These are phyloP conservation scores for Sebastes trivittatus DNA, from an alignment of 2,797 vertebrate species.

Conservation along the genomic window DNA sequence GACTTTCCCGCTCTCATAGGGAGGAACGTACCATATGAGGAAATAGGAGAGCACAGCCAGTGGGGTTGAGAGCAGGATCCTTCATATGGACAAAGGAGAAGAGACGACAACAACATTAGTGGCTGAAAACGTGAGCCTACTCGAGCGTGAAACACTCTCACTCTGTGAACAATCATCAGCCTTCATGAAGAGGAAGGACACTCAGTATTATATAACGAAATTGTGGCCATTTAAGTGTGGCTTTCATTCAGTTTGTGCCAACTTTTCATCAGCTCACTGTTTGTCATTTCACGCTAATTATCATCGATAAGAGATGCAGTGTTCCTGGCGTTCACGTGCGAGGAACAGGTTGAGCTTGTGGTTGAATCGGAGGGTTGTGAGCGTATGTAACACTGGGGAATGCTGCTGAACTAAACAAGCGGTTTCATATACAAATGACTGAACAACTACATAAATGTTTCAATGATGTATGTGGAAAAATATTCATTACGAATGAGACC, in stretches of 20 bases:
- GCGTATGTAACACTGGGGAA: background rate
- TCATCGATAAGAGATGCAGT: background rate
- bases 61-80: slow-evolving; percentile 94
- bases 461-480: background rate
- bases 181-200: slow-evolving; percentile 7
- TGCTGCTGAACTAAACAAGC: background rate
- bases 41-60: slow-evolving; percentile 91
- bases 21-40: slow-evolving; percentile 95
- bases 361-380: background rate
- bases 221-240: background rate
- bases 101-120: slow-evolving; percentile 31
- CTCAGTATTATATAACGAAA: slow-evolving; percentile 33
- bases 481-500: background rate
- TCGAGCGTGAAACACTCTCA: slow-evolving; percentile 4
- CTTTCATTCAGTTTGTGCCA: slow-evolving; percentile 7
- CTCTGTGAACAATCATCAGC: slow-evolving; percentile 15
- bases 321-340: background rate
- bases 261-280: background rate
- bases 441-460: too few relatives aligned
- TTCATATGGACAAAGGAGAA: slow-evolving; percentile 53
- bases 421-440: background rate
- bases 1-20: slow-evolving; percentile 86
- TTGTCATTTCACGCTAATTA: background rate
- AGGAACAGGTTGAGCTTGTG: background rate
- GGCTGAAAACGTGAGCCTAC: slow-evolving; percentile 31